Percentiles rank a stretch among this genome's conserved stretches.
phyloP scores from a whole-genome alignment of 2,797 vertebrate species.

The Sciaenops ocellatus region DNA sequence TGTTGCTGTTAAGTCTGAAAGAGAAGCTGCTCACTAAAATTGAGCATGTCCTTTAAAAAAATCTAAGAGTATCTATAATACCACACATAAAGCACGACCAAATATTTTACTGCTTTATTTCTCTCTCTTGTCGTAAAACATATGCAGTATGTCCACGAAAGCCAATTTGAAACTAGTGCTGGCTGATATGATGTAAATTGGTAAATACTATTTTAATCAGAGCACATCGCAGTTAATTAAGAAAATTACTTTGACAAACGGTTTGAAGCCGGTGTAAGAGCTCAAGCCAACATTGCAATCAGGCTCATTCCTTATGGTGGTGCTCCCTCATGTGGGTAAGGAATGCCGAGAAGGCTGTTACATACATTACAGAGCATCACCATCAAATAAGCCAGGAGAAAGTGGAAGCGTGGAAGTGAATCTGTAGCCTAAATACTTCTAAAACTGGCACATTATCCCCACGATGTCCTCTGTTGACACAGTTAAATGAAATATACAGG shows the following conservation, averaged over 20 bases:
- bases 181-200: constrained; percentile 77
- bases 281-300: constrained; percentile 72
- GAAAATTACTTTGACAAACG: constrained; percentile 79
- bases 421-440: constrained; percentile 41
- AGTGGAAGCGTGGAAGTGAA: constrained; percentile 28
- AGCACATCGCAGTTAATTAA: constrained; percentile 79
- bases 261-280: constrained; percentile 68
- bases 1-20: constrained; percentile 61
- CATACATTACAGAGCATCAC: constrained; percentile 49
- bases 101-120: constrained; percentile 66
- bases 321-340: constrained; percentile 68
- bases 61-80: constrained; percentile 47
- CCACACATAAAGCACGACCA: constrained; percentile 62
- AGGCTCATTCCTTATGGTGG: constrained; percentile 63
- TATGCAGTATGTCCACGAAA: constrained; percentile 66
- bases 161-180: constrained; percentile 64
- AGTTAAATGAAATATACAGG: constrained; percentile 49
- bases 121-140: constrained; percentile 59
- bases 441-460: constrained; percentile 29
- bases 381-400: constrained; percentile 52
- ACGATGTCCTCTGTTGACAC: constrained; percentile 44
- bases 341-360: constrained; percentile 43
- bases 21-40: constrained; percentile 53
- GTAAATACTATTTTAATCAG: constrained; percentile 82
- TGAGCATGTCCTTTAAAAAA: constrained; percentile 60